phyloP scores from a whole-genome alignment of 2,113 vertebrate species.

The Procavia capensis region DNA sequence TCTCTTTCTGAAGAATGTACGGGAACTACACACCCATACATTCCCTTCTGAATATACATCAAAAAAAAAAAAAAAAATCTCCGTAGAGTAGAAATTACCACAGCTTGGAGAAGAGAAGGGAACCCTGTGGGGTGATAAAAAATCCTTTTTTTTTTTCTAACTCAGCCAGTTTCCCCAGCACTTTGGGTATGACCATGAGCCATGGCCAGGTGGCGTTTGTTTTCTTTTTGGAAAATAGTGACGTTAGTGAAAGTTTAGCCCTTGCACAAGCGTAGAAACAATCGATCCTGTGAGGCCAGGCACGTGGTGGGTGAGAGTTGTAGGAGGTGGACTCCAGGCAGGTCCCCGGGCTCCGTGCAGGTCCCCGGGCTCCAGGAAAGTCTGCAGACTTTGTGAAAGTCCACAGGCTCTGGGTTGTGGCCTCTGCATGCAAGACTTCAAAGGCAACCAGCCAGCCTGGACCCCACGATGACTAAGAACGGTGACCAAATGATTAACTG shows the following conservation, averaged over 20 bases:
- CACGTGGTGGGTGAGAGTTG: rapidly evolving
- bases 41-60: too few species aligned
- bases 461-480: too few species aligned
- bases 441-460: rapidly evolving
- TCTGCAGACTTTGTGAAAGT: too few species aligned
- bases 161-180: neutral
- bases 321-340: too few species aligned
- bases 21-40: neutral
- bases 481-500: neutral
- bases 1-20: neutral
- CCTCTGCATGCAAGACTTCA: too few species aligned
- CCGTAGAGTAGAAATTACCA: neutral
- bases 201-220: neutral
- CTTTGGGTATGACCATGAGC: neutral
- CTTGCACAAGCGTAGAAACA: neutral
- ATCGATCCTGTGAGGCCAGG: rapidly evolving
- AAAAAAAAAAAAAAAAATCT: too few species aligned
- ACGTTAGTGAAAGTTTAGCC: rapidly evolving
- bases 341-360: too few species aligned
- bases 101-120: neutral
- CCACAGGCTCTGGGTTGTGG: rapidly evolving
- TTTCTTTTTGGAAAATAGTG: neutral
- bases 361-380: too few species aligned
- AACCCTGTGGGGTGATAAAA: neutral
- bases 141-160: neutral